A percentile compares a stretch with the other conserved stretches of the same genome.
Conservation (phyloP, 2,797 vertebrate species). For the Acanthurus leucopareius region DNA sequence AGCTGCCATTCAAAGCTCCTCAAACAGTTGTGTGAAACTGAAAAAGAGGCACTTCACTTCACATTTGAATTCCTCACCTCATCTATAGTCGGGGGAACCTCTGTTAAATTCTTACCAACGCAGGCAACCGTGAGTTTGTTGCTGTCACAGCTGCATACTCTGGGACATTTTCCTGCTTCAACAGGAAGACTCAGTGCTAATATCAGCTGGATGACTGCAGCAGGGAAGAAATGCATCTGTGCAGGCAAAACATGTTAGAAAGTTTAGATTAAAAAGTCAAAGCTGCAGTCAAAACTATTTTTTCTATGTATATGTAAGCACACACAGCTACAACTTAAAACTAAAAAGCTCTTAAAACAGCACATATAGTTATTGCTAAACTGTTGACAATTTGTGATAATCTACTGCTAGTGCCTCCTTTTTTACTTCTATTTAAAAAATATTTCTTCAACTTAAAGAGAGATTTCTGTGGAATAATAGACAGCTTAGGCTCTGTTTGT, state of each 20-base stretch:
- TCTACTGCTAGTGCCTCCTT: not conserved
- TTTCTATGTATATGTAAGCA: not conserved
- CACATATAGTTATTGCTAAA: not conserved
- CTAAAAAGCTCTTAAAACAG: too few relatives aligned
- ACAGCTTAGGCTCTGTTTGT: too few relatives aligned
- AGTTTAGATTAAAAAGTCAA: not conserved
- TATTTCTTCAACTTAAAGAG: too few relatives aligned
- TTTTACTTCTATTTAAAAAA: too few relatives aligned
- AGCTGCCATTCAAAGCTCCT: not conserved
- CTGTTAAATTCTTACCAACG: constrained; percentile 85
- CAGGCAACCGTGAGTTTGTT: constrained; percentile 84
- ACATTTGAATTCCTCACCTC: constrained; percentile 84
- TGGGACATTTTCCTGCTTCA: constrained; percentile 82
- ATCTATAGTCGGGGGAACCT: constrained; percentile 83
- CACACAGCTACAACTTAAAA: not conserved
- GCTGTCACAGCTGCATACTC: constrained; percentile 87
- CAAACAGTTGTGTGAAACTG: not conserved
- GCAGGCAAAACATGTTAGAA: constrained; percentile 1
- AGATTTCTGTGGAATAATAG: too few relatives aligned
- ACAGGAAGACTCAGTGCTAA: accelerated
- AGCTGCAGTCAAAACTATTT: not conserved
- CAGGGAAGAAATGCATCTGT: constrained; percentile 66
- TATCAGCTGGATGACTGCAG: constrained; percentile 60
- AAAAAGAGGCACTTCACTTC: too few relatives aligned
- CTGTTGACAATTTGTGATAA: not conserved